These are phyloP conservation scores for Scaptomyza parva DNA, from an alignment of 2,888 invertebrate species.

Conservation along the genomic window DNA sequence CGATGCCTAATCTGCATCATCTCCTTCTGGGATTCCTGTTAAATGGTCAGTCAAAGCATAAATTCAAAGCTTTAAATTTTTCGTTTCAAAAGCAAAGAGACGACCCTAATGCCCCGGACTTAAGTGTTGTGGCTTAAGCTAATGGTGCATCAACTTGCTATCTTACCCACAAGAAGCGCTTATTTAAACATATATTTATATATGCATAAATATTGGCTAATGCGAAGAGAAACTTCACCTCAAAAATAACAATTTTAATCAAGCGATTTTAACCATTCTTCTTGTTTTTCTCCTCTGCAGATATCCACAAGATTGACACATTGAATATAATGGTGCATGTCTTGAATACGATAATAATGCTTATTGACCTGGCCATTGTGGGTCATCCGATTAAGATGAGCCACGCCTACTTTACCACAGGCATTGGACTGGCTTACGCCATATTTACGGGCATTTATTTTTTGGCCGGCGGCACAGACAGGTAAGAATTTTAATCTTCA, in stretches of 20 bases:
- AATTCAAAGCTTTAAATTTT: background rate
- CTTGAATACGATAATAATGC: slow-evolving; percentile 90
- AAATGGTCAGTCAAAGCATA: background rate
- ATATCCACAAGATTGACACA: slow-evolving; percentile 84
- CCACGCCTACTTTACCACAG: slow-evolving; percentile 87
- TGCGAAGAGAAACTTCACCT: background rate
- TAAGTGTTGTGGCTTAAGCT: background rate
- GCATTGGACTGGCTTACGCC: slow-evolving; percentile 88
- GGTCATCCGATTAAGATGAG: slow-evolving; percentile 88
- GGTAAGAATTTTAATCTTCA: slow-evolving; percentile 84
- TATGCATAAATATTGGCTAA: background rate
- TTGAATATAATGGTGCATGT: slow-evolving; percentile 85
- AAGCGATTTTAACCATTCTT: background rate
- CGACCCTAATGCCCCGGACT: background rate
- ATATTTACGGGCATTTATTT: slow-evolving; percentile 90
- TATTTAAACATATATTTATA: background rate
- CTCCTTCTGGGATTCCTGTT: no score
- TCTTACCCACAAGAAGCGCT: background rate
- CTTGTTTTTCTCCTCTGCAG: slow-evolving; percentile 54
- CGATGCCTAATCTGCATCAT: no score
- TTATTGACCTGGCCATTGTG: slow-evolving; percentile 89
- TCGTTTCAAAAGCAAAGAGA: background rate
- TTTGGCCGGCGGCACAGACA: slow-evolving; percentile 89
- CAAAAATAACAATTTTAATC: background rate
- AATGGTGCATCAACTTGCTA: background rate